These are phyloP conservation scores for Apodemia hepburni DNA, from an alignment of 2,888 invertebrate species.

Conservation along the genomic window DNA sequence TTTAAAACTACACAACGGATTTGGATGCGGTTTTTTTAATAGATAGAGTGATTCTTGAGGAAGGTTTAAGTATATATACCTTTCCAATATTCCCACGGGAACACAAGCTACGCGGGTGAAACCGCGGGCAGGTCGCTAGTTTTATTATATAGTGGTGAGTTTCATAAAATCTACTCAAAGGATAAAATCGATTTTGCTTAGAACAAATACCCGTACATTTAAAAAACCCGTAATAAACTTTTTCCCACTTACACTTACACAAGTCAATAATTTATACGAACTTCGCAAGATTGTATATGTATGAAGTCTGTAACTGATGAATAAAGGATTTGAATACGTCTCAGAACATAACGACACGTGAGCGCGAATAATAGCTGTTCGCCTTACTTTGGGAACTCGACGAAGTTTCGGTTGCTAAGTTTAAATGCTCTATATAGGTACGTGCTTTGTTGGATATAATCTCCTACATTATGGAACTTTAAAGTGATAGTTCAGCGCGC, in stretches of 20 bases:
- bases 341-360: slow-evolving; percentile 1
- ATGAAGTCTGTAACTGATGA: slow-evolving; percentile 11
- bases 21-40: too few species aligned
- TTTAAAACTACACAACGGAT: too few species aligned
- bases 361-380: slow-evolving; percentile 10
- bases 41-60: too few species aligned
- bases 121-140: too few species aligned
- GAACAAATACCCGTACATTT: too few species aligned
- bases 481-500: not conserved
- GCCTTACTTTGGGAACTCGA: slow-evolving; percentile 9
- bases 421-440: slow-evolving; percentile 12
- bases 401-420: slow-evolving; percentile 6
- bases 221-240: too few species aligned
- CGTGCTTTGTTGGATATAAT: slow-evolving; percentile 11
- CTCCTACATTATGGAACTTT: slow-evolving; percentile 6
- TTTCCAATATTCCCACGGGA: too few species aligned
- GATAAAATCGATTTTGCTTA: too few species aligned
- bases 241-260: not conserved
- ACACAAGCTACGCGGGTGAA: too few species aligned
- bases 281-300: slow-evolving; percentile 1
- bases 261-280: not conserved
- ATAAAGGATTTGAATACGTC: slow-evolving; percentile 14
- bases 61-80: too few species aligned
- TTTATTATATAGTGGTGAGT: not conserved
- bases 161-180: not conserved